Conservation (phyloP, 2,113 vertebrate species). For the Anoplopoma fimbria region DNA sequence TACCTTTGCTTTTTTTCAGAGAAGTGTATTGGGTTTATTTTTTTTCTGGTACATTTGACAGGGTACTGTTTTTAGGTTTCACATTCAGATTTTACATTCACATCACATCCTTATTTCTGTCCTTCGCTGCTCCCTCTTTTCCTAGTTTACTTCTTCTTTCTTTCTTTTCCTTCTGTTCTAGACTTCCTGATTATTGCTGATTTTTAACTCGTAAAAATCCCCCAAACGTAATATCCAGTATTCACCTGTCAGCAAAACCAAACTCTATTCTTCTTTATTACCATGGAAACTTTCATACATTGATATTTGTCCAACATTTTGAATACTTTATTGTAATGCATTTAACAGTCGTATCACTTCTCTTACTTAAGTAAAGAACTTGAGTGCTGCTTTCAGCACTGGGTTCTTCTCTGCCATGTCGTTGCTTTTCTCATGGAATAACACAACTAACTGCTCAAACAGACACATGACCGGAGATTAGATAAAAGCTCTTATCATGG, state of each 20-base stretch:
- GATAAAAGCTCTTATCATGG: background rate
- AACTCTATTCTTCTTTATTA: background rate
- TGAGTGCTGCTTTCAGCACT: background rate
- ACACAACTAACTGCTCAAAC: constrained; percentile 7
- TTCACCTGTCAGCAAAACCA: background rate
- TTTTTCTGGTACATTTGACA: background rate
- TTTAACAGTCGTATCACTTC: background rate
- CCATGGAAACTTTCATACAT: background rate
- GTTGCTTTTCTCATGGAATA: background rate
- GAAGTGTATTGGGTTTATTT: background rate
- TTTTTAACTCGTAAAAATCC: background rate
- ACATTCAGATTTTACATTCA: background rate
- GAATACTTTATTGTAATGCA: background rate
- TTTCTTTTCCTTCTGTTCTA: background rate
- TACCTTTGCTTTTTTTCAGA: background rate
- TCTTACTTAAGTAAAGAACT: background rate
- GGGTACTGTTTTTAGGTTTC: background rate
- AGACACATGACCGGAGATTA: background rate
- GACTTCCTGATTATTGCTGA: background rate
- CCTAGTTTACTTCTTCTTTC: background rate
- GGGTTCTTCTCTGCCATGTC: background rate
- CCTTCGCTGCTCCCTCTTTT: background rate
- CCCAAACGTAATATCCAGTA: background rate
- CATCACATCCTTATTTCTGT: background rate
- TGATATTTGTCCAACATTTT: background rate